phyloP scores from a whole-genome alignment of 2,113 vertebrate genomes.

The Ursus arctos region DNA sequence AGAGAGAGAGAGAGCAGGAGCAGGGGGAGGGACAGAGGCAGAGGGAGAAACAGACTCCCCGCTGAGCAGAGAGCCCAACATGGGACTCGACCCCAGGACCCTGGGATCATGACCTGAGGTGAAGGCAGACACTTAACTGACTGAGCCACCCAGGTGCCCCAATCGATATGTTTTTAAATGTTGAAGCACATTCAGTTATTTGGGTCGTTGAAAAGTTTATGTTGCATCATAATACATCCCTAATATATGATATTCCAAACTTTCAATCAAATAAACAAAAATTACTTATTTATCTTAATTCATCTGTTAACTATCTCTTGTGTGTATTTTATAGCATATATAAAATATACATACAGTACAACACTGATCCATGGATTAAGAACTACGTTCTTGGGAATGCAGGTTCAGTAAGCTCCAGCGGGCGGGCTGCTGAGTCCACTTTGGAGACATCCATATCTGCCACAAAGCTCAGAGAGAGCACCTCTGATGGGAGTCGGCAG shows the following conservation, averaged over 20 bases:
- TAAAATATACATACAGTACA: not conserved
- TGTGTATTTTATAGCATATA: not conserved
- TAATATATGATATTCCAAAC: not conserved
- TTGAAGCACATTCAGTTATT: not conserved
- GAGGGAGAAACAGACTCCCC: no score
- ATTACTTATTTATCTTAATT: not conserved
- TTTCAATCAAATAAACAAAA: not conserved
- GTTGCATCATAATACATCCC: not conserved
- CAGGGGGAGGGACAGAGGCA: no score
- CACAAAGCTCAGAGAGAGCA: not conserved
- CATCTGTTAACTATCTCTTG: not conserved
- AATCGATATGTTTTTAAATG: not conserved
- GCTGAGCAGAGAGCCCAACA: no score
- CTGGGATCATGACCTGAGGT: no score
- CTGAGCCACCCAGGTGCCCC: no score
- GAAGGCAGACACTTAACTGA: no score
- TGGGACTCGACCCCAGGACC: no score
- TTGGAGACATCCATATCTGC: not conserved
- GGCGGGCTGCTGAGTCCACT: not conserved
- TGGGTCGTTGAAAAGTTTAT: not conserved
- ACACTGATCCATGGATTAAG: not conserved
- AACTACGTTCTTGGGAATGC: not conserved
- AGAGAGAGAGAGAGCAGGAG: no score
- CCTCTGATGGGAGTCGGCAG: not conserved
- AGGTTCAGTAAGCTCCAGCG: not conserved